A percentile compares a stretch with the other conserved stretches of the same genome.
These are phyloP conservation scores for Diadophis punctatus DNA, from an alignment of 2,113 vertebrate species.

Conservation along the genomic window DNA sequence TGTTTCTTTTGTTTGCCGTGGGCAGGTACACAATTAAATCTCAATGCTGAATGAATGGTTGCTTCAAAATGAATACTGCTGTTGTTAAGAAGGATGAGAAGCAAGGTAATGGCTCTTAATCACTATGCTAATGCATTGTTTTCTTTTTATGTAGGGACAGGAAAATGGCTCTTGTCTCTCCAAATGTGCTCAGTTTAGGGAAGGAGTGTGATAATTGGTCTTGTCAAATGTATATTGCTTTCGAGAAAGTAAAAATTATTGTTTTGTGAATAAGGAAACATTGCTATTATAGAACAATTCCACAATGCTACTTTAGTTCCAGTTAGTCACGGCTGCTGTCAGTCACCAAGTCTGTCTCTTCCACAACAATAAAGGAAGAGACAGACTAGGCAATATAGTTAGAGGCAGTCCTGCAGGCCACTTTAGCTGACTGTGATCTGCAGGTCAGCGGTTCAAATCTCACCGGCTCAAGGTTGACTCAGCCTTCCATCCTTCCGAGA, in stretches of 20 bases:
- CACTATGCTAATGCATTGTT: neutral
- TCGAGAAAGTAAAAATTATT: neutral
- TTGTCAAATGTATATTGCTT: neutral
- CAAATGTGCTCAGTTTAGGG: neutral
- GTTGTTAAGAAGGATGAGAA: neutral
- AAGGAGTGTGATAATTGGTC: neutral
- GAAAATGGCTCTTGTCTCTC: neutral
- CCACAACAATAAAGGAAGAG: neutral
- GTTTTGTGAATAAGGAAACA: neutral
- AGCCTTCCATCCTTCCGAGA: no score
- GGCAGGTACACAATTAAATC: neutral
- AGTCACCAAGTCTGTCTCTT: neutral
- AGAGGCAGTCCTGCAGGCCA: no score
- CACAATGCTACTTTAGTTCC: neutral
- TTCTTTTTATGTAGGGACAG: neutral
- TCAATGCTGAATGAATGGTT: neutral
- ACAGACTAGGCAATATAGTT: neutral
- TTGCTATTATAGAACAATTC: neutral
- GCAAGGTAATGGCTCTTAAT: neutral
- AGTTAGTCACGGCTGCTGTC: neutral
- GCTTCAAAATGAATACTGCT: neutral
- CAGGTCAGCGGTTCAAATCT: no score
- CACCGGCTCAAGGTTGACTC: no score
- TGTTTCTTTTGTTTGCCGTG: neutral
- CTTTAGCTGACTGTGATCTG: no score